Conservation (phyloP, 2,797 vertebrate species). For the Lerista edwardsae region DNA sequence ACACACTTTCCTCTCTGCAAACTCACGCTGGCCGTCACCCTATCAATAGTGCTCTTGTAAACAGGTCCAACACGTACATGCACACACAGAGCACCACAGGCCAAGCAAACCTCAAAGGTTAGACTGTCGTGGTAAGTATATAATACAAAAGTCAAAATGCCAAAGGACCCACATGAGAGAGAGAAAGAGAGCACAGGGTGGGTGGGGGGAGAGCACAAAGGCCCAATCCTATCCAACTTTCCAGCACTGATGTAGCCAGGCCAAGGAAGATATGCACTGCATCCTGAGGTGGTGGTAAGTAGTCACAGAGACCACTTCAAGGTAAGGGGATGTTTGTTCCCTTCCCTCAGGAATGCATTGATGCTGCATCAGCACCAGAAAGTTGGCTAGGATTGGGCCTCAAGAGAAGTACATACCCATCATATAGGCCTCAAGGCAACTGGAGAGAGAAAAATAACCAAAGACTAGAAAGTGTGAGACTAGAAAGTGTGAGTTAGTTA, state of each 20-base stretch:
- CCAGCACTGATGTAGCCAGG: too few species aligned
- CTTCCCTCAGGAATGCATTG: too few species aligned
- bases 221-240: too few species aligned
- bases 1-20: neutral
- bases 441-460: too few species aligned
- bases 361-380: too few species aligned
- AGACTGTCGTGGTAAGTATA: neutral
- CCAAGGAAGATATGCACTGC: too few species aligned
- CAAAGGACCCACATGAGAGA: neutral
- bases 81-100: neutral
- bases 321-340: too few species aligned
- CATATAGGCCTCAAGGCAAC: neutral
- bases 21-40: neutral
- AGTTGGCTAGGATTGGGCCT: too few species aligned
- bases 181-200: too few species aligned
- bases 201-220: too few species aligned
- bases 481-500: neutral
- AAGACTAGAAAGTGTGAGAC: neutral
- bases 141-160: neutral
- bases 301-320: too few species aligned
- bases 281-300: too few species aligned
- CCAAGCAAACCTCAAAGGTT: neutral
- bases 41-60: neutral
- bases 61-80: neutral
- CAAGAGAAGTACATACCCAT: neutral